A percentile compares a stretch with the other conserved stretches of the same genome.
phyloP scores from a whole-genome alignment of 2,113 vertebrate species.

The Urocynchramus pylzowi region DNA sequence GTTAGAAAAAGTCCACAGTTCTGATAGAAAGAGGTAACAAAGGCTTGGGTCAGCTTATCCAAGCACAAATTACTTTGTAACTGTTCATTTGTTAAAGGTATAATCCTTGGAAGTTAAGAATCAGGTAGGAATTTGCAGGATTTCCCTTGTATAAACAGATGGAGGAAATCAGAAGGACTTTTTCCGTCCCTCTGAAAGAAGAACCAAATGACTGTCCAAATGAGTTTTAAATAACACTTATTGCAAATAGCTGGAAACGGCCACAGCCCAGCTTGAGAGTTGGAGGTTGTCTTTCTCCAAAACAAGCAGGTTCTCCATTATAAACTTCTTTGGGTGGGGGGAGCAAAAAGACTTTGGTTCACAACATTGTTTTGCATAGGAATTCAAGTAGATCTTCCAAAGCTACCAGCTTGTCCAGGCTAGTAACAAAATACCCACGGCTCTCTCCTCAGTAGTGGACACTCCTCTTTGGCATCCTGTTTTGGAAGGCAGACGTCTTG shows the following conservation, averaged over 20 bases:
- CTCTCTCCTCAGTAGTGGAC: neutral
- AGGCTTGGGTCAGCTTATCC: neutral
- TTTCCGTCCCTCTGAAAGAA: neutral
- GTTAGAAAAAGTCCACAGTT: neutral
- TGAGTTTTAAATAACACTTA: neutral
- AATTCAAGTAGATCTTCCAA: neutral
- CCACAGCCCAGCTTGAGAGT: neutral
- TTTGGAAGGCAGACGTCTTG: neutral
- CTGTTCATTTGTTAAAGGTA: neutral
- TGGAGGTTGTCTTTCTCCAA: neutral
- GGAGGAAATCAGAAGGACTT: constrained; percentile 2
- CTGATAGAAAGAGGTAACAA: neutral
- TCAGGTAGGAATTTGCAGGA: neutral
- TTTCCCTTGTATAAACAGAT: constrained; percentile 29
- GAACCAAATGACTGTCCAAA: neutral
- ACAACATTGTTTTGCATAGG: neutral
- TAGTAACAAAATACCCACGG: neutral
- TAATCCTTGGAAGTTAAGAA: neutral
- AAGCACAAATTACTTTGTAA: neutral
- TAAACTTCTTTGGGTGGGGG: neutral
- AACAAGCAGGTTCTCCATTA: neutral
- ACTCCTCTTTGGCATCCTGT: neutral
- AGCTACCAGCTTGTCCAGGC: neutral
- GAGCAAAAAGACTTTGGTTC: neutral
- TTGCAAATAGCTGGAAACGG: neutral